Evolutionary conservation across 2,888 invertebrate genomes (phyloP).

Genomic region (Cloeon dipterum): DNA sequence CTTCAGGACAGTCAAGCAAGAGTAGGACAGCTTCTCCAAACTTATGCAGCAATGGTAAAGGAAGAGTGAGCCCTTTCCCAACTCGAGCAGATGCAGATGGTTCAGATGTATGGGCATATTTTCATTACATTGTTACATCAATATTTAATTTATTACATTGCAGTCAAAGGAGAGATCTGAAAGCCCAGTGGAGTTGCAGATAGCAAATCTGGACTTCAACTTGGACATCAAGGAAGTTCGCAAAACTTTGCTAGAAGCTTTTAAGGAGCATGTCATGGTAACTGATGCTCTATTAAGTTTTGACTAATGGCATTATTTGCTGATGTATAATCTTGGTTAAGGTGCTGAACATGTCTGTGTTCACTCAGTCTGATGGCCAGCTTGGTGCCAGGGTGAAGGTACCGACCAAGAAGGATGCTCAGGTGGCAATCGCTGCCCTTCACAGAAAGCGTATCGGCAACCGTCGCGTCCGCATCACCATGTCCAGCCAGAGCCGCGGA

Average conservation of each 20-base stretch:
- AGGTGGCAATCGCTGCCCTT: conserved; percentile 21
- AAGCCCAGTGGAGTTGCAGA: conserved; percentile 31
- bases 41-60: neutral
- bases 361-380: conserved; percentile 37
- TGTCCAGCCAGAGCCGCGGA: conserved; percentile 4
- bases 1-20: too few species aligned
- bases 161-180: too few species aligned
- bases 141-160: too few species aligned
- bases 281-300: conserved; percentile 8
- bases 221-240: conserved; percentile 41
- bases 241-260: conserved; percentile 32
- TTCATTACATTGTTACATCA: too few species aligned
- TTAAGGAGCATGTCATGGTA: conserved; percentile 40
- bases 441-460: conserved; percentile 38
- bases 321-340: conserved; percentile 11
- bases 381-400: conserved; percentile 48
- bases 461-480: conserved; percentile 54
- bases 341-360: conserved; percentile 35
- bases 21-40: neutral
- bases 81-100: neutral
- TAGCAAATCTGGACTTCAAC: conserved; percentile 46
- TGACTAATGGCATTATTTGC: too few species aligned
- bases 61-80: neutral
- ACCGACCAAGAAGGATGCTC: conserved; percentile 37
- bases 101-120: neutral